Conservation (phyloP, 1,140 invertebrate genomes). For the Monochamus saltuarius region DNA sequence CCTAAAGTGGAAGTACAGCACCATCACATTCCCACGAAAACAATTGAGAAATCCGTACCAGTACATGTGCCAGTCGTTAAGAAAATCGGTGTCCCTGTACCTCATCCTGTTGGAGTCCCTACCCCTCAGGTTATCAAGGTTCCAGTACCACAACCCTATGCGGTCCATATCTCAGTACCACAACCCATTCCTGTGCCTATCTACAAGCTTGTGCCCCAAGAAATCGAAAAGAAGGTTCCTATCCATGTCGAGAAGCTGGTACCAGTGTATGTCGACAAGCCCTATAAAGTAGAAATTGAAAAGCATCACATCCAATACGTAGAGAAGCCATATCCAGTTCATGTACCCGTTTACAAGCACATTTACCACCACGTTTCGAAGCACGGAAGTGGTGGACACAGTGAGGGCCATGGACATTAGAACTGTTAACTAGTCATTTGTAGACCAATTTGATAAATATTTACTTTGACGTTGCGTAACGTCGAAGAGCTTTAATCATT, state of each 20-base stretch:
- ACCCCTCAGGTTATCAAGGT: constrained; percentile 72
- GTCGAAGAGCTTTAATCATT: no score
- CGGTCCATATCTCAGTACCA: constrained; percentile 68
- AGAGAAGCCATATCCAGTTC: constrained; percentile 71
- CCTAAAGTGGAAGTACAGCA: constrained; percentile 44
- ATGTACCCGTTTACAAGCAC: constrained; percentile 78
- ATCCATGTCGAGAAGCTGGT: constrained; percentile 74
- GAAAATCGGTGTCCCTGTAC: constrained; percentile 71
- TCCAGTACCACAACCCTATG: constrained; percentile 73
- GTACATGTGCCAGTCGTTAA: constrained; percentile 72
- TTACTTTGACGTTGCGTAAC: no score
- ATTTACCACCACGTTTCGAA: constrained; percentile 59
- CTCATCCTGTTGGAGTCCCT: constrained; percentile 70
- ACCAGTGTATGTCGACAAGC: constrained; percentile 73
- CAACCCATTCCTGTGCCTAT: constrained; percentile 73
- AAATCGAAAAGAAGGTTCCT: constrained; percentile 73
- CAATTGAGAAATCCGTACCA: constrained; percentile 64
- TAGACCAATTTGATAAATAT: no score
- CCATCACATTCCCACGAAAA: constrained; percentile 54
- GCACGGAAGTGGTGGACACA: constrained; percentile 25
- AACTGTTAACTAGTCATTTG: no score
- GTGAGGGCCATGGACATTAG: constrained; percentile 17
- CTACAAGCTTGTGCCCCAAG: constrained; percentile 63
- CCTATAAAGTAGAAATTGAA: constrained; percentile 73
- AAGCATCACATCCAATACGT: constrained; percentile 75